Base-by-base conservation (phyloP, 1,140 invertebrate genomes). In the Gryon sp. region DNA sequence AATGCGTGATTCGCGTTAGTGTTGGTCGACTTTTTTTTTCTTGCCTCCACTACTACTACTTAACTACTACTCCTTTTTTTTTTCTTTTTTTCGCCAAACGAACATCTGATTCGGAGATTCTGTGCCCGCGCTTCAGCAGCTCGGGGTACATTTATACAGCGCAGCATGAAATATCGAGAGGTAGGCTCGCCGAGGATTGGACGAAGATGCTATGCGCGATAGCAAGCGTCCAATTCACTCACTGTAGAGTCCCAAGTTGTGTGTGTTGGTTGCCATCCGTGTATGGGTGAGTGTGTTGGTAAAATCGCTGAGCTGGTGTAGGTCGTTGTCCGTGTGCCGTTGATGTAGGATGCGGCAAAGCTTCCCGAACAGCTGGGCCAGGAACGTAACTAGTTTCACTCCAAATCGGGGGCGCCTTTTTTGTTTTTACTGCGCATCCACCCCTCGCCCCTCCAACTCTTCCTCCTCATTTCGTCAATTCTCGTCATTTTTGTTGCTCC, bases 281-380 rank as follows among this genome's bases (percentile, higher is more conserved):
- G n/a, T n/a, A n/a, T n/a, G n/a, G n/a, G n/a, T n/a, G n/a, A n/a
- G n/a, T n/a, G n/a, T n/a, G 32, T 12, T 12, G 9, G 32, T 34
- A 6, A 11, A 28, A 2, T 3, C 26, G 32, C 32, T 11, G n/a
- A n/a, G n/a, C n/a, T n/a, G n/a, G n/a, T n/a, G n/a, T n/a, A n/a
- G n/a, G n/a, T n/a, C n/a, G n/a, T n/a, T n/a, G n/a, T 34, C 7
- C 18, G 53, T 46, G 34, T 38, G 72, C 63, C 68, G 55, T 57
- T 20, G 66, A 69, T 78, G 80, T 84, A 80, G 84, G 83, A 84
- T 83, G 85, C 82, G 84, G 87, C 79, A 82, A 83, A 74, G 84
- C 86, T 86, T 79, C n/a, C 85, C 81, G 85, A 85, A 87, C 88
- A 89, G 87, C 87, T 87, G 87, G 83, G 77, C 53, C 87, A 89